phyloP scores from a whole-genome alignment of 1,140 invertebrate genomes.

The Achroia grisella region DNA sequence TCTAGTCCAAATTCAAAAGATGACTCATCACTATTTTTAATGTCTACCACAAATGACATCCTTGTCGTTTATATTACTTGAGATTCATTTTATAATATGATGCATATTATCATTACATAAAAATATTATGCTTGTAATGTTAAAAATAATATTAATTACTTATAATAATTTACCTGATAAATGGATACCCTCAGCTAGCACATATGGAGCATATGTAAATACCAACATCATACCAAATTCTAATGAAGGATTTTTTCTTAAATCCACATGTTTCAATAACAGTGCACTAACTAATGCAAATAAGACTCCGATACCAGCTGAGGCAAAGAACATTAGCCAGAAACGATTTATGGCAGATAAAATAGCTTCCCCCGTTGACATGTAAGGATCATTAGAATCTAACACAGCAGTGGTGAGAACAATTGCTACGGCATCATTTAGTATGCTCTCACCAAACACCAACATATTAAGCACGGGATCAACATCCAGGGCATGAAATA shows the following conservation, averaged over 20 bases:
- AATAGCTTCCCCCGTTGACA: slow-evolving; percentile 87
- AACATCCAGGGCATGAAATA: slow-evolving; percentile 97
- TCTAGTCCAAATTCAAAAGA: too few relatives aligned
- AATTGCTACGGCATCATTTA: slow-evolving; percentile 99
- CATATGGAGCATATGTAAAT: slow-evolving; percentile 98
- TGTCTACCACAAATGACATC: too few relatives aligned
- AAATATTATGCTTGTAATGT: too few relatives aligned
- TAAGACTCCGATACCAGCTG: slow-evolving; percentile 96
- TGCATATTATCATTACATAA: too few relatives aligned
- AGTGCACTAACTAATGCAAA: slow-evolving; percentile 96
- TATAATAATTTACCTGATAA: slow-evolving; percentile 83
- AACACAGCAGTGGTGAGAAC: slow-evolving; percentile 93
- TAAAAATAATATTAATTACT: too few relatives aligned
- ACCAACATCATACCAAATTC: slow-evolving; percentile 99
- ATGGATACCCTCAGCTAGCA: slow-evolving; percentile 97
- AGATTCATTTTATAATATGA: too few relatives aligned
- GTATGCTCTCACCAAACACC: slow-evolving; percentile 97
- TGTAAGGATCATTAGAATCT: slow-evolving; percentile 83
- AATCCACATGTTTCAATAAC: slow-evolving; percentile 95
- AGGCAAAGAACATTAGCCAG: slow-evolving; percentile 98
- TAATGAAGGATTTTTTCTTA: slow-evolving; percentile 97
- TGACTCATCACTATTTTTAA: too few relatives aligned
- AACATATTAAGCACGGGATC: slow-evolving; percentile 98
- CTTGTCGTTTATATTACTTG: too few relatives aligned
- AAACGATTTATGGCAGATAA: slow-evolving; percentile 94